Conservation (phyloP, 2,888 invertebrate genomes). For the Pilophorus perplexus region DNA sequence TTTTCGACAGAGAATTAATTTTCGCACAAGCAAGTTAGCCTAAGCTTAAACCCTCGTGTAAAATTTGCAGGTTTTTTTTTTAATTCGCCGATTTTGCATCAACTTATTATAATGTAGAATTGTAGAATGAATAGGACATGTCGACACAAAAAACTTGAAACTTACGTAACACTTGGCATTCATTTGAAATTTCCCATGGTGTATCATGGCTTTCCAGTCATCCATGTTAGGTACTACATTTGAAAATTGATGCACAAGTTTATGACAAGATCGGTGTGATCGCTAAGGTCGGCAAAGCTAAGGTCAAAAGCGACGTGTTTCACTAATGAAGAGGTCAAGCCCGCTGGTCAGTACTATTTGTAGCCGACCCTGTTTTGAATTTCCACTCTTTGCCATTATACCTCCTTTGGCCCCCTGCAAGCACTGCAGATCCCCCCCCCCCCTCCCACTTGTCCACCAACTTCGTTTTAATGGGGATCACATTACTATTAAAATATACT, state of each 20-base stretch:
- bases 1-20: too few species aligned
- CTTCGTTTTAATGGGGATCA: slow-evolving; percentile 27
- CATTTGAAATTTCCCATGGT: too few species aligned
- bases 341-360: slow-evolving; percentile 2
- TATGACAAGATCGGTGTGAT: background rate
- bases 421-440: background rate
- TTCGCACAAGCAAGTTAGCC: too few species aligned
- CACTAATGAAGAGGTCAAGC: slow-evolving; percentile 4
- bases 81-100: too few species aligned
- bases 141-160: too few species aligned
- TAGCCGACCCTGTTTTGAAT: slow-evolving; percentile 10
- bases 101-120: too few species aligned
- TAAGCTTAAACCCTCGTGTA: too few species aligned
- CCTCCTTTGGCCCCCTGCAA: background rate
- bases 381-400: slow-evolving; percentile 12
- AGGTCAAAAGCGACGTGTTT: slow-evolving; percentile 1
- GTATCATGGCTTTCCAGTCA: too few species aligned
- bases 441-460: background rate
- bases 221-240: too few species aligned
- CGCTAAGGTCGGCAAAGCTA: background rate
- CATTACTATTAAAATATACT: slow-evolving; percentile 36
- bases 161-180: too few species aligned
- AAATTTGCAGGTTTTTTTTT: too few species aligned
- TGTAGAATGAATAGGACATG: too few species aligned
- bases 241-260: background rate